phyloP scores from a whole-genome alignment of 1,140 invertebrate genomes.

The Papilio polytes region DNA sequence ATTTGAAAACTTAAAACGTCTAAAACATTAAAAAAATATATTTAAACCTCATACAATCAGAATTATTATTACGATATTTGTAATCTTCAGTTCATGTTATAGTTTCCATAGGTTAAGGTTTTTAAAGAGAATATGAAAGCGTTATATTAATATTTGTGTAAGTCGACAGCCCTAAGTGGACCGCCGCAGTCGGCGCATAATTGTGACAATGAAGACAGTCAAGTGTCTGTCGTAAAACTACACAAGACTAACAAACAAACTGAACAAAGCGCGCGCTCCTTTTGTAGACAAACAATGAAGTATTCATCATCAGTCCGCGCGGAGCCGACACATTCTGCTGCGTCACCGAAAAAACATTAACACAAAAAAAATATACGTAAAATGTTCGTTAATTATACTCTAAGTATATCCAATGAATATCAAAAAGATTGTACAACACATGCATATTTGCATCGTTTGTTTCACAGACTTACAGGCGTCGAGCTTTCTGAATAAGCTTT shows the following conservation, averaged over 20 bases:
- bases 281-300: constrained; percentile 71
- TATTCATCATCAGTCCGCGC: constrained; percentile 64
- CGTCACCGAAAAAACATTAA: constrained; percentile 42
- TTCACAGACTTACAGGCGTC: background rate
- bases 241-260: constrained; percentile 52
- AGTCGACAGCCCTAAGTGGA: constrained; percentile 34
- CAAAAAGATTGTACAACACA: background rate
- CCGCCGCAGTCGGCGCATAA: constrained; percentile 57
- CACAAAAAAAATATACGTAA: constrained; percentile 1
- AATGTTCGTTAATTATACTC: background rate
- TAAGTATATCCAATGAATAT: background rate
- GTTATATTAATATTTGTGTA: background rate
- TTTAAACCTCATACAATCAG: background rate
- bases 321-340: constrained; percentile 53
- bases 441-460: background rate
- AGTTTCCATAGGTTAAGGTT: background rate
- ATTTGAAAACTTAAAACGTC: background rate
- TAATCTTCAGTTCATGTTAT: background rate
- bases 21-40: background rate
- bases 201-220: constrained; percentile 71
- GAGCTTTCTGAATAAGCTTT: background rate
- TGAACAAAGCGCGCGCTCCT: constrained; percentile 68
- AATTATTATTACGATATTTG: background rate
- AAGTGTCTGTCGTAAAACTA: constrained; percentile 76
- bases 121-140: background rate